A percentile compares a stretch with the other conserved stretches of the same genome.
Evolutionary conservation across 2,113 vertebrate genomes (phyloP).

Genomic region (Prietella phreatophila): DNA sequence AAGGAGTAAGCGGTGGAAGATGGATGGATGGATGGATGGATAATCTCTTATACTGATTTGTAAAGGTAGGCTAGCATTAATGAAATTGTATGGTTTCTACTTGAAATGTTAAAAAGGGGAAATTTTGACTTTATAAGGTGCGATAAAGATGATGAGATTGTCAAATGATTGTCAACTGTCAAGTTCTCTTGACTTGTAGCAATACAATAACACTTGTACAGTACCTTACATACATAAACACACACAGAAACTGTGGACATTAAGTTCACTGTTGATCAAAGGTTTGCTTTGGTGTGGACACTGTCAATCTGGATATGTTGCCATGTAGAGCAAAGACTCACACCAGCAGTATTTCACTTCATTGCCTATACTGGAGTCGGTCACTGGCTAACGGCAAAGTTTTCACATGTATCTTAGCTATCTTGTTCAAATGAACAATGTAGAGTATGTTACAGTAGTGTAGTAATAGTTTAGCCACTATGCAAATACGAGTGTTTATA

Average conservation of each 20-base stretch:
- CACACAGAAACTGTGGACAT: background rate
- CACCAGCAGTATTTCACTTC: background rate
- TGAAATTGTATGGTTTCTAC: background rate
- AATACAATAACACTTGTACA: too few species aligned
- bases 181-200: too few species aligned
- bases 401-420: background rate
- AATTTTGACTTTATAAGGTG: background rate
- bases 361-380: background rate
- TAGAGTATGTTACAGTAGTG: slow-evolving; percentile 7
- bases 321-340: background rate
- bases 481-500: background rate
- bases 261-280: background rate
- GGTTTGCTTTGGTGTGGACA: background rate
- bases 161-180: background rate
- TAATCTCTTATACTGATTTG: background rate
- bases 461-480: background rate
- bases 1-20: too few species aligned
- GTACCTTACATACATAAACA: background rate
- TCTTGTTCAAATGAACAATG: slow-evolving; percentile 1
- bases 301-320: background rate
- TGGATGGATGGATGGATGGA: too few species aligned
- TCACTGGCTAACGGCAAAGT: background rate
- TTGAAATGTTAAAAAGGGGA: background rate
- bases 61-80: background rate
- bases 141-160: background rate